These are phyloP conservation scores for Dasysyrphus albostriatus DNA, from an alignment of 2,888 invertebrate species.

Conservation along the genomic window DNA sequence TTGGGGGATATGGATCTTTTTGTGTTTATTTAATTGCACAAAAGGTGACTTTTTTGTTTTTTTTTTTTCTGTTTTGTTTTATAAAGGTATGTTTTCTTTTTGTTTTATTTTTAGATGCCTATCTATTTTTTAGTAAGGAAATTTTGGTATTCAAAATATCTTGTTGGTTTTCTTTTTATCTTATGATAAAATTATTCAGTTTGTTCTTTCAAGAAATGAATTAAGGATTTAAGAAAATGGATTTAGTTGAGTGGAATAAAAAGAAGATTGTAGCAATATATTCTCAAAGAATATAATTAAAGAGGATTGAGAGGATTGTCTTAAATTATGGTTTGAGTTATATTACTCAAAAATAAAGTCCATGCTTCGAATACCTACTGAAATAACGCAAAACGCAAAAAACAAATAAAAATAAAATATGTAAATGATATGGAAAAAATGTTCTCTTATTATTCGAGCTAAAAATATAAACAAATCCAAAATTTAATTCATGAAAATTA, in stretches of 20 bases:
- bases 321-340: not conserved
- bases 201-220: not conserved
- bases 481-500: too few species aligned
- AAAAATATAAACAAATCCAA: too few species aligned
- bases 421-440: too few species aligned
- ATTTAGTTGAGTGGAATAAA: constrained; percentile 8
- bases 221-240: not conserved
- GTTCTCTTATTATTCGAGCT: too few species aligned
- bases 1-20: not conserved
- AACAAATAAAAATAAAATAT: too few species aligned
- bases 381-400: too few species aligned
- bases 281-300: not conserved
- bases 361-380: too few species aligned
- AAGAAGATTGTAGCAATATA: not conserved
- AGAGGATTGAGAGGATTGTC: not conserved
- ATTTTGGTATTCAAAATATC: not conserved
- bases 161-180: not conserved
- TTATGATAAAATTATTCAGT: constrained; percentile 1
- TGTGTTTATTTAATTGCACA: constrained; percentile 11
- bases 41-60: constrained; percentile 7
- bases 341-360: not conserved
- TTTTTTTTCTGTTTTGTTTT: too few species aligned
- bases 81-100: not conserved
- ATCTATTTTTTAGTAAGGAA: not conserved
- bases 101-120: not conserved